Conservation (phyloP, 2,797 vertebrate species). For the Syngnathus rostellatus region DNA sequence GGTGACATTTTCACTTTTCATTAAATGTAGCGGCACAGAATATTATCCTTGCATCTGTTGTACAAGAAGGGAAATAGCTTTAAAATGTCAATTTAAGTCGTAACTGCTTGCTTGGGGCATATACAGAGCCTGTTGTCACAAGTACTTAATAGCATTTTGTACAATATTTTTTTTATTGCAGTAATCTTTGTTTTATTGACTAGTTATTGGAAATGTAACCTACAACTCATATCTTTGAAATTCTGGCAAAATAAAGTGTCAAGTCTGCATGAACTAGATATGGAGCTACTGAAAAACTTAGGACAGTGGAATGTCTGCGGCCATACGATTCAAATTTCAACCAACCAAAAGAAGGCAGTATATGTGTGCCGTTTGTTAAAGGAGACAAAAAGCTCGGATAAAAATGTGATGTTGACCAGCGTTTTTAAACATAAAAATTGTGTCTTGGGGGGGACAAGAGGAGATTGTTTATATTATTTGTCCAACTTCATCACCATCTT, state of each 20-base stretch:
- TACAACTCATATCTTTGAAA: too few species aligned
- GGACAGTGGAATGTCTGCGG: not conserved
- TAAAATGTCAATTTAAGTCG: not conserved
- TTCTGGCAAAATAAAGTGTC: too few species aligned
- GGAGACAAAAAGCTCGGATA: too few species aligned
- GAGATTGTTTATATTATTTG: not conserved
- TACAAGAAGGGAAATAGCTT: not conserved
- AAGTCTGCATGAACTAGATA: too few species aligned
- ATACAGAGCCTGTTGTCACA: not conserved
- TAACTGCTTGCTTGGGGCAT: not conserved
- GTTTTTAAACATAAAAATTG: too few species aligned
- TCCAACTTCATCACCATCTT: not conserved
- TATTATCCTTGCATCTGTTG: constrained; percentile 15
- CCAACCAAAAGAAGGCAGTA: not conserved
- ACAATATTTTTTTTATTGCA: too few species aligned
- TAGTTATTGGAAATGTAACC: too few species aligned
- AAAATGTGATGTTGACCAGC: too few species aligned
- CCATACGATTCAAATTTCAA: not conserved
- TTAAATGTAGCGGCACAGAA: constrained; percentile 13
- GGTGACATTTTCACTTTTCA: constrained; percentile 17
- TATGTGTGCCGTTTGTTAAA: too few species aligned
- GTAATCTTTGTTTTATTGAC: not conserved
- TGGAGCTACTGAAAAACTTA: too few species aligned
- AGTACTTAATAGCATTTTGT: not conserved
- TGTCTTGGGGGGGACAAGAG: not conserved